Evolutionary conservation across 2,888 invertebrate genomes (phyloP), one percentile per base, ranked within the genome.

Genomic region (Drosophila monieri): DNA sequence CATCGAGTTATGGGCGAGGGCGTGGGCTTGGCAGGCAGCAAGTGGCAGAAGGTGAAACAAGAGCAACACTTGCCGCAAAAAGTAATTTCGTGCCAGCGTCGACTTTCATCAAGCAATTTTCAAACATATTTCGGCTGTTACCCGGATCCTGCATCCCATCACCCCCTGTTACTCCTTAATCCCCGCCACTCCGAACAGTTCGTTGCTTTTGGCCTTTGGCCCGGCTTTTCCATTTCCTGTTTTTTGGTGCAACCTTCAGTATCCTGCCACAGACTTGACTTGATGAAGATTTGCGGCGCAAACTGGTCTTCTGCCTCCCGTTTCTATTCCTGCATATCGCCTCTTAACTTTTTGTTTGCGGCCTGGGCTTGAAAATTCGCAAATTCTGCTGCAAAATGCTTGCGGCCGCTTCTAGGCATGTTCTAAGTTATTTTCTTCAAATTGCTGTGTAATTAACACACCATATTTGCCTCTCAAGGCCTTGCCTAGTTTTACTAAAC

Each of bases 81-180:
- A 69, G 60, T 85, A 78, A 85, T 81, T 85, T 77, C 66, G 56
- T 72, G 57, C 52, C 55, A 37, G 65, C 62, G 62, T 58, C 53
- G 60, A 74, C 60, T 80, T 84, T 74, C 54, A 65, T 65, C 58
- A 57, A 56, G 60, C 60, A 74, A 74, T 70, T 80, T 80, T 41
- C 41, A 43, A 77, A 35, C 64, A 84, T 80, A 84, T 84, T 84
- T 80, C 66, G 77, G 53, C 47, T 61, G 27, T 27, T 52, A 25
- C 12, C 39, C 12, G 12, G 32, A 37, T 35, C 14, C 27, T 6
- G n/a, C 41, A 37, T 44, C 10, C 27, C 15, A 23, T 23, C 27
- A 15, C 27, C 15, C 14, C 32, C 9, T 4, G 39, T 14, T 14
- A n/a, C 9, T 14, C 14, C 18, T 6, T 18, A 41, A 41, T n/a